Base-by-base conservation (phyloP, 37 sponge, comb jelly and placozoan species). In the Cladorhizidae sp. region DNA sequence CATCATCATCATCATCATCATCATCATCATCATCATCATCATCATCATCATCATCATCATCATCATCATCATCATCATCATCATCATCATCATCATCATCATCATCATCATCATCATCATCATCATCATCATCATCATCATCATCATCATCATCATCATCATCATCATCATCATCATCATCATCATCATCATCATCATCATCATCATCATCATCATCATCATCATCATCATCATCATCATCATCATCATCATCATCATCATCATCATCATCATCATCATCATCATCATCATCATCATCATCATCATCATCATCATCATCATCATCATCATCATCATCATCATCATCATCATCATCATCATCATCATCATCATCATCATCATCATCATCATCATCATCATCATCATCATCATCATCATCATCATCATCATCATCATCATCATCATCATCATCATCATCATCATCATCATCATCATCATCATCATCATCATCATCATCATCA, bases 21-120 rank as follows among this genome's bases (percentile, higher is more conserved):
- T 54, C 56, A 54, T 54, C 56, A 18, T 54, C 56, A 54, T 54
- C 56, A 18, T 54, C 56, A 54, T 54, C 56, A 18, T 54, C 56
- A 54, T 54, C 56, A 18, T 54, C 56, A 54, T 54, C 56, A 54
- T 54, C 56, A 54, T 18, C 56, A 54, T 54, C 56, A 54, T 18
- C 56, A 54, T 54, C 56, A 54, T 54, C 56, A 54, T 54, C 56
- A 54, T 54, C 56, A 54, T 54, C 56, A 54, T 54, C 56, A 54
- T 54, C 56, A 54, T 54, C 56, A 54, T 54, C 56, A 54, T 54
- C 56, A 54, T 54, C 56, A 54, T 54, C 56, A 54, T 54, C 56
- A 18, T 54, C 56, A 54, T 54, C 56, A 54, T 54, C 56, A 54
- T 54, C 56, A 54, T 54, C 56, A 54, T 54, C 18, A 18, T 54